Percentiles rank a stretch among this genome's conserved stretches.
These are phyloP conservation scores for Papilio polyxenes DNA, from an alignment of 1,140 invertebrate species.

Conservation along the genomic window DNA sequence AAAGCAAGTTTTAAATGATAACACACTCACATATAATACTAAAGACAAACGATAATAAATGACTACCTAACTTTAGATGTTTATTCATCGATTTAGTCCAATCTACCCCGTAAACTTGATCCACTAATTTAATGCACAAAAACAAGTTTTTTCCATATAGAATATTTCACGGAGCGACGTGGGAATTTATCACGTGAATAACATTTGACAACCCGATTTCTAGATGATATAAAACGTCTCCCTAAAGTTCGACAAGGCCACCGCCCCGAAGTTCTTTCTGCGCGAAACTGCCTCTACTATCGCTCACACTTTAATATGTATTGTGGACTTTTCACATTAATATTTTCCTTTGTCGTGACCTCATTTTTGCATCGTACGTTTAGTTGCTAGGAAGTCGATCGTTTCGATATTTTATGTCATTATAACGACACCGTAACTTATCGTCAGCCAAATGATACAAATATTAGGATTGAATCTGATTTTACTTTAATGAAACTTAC, in stretches of 20 bases:
- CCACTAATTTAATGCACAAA: conserved; percentile 10
- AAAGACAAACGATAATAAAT: neutral
- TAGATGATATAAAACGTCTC: conserved; percentile 61
- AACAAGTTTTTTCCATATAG: conserved; percentile 20
- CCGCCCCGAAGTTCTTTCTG: conserved; percentile 59
- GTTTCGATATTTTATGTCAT: conserved; percentile 42
- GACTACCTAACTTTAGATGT: neutral
- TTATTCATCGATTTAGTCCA: neutral
- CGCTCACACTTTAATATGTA: conserved; percentile 56
- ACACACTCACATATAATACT: neutral
- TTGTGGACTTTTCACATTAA: conserved; percentile 56
- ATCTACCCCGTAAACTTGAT: neutral
- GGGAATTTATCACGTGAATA: conserved; percentile 25
- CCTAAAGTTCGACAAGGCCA: conserved; percentile 65
- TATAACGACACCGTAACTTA: neutral
- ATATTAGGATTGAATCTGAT: neutral
- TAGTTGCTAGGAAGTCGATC: conserved; percentile 52
- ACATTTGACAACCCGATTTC: conserved; percentile 32
- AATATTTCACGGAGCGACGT: neutral
- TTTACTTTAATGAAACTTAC: neutral
- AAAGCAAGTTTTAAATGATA: neutral
- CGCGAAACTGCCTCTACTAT: conserved; percentile 50
- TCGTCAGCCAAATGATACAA: neutral
- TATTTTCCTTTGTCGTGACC: conserved; percentile 61
- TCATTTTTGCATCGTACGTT: conserved; percentile 57